Evolutionary conservation across 2,113 vertebrate species (phyloP), one percentile per base, ranked within the genome.

Genomic region (Balaeniceps rex): DNA sequence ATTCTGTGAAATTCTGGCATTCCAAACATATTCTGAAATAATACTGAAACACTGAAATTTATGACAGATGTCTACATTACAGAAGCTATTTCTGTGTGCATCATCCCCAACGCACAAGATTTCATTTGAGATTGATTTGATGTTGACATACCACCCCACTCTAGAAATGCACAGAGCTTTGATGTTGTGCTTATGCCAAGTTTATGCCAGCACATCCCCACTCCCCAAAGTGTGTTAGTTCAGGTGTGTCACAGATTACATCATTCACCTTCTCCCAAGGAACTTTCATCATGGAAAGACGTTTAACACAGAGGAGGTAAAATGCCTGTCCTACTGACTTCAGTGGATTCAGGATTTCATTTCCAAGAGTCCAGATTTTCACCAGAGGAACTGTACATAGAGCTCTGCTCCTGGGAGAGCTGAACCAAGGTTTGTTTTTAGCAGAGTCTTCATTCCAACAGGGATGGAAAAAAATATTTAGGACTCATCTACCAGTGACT

Each of bases 11-110:
- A 81, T 74, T 70, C 38, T 81, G 69, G 8, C 38, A 71, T 74
- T 86, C 33, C 19, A 78, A 93, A 65, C 40, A 21, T 31, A 31
- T 19, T 86, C 36, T 84, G 87, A 71, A 95, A 78, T 24, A 88
- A 93, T 47, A 36, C 25, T 14, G 40, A 88, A 82, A 40, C 5
- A 3, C 22, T 69, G 68, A 86, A 74, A 81, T 66, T 91, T n/a
- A 16, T 42, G 65, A 70, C 76, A 95, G 87, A 78, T 97, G 83
- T 64, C 89, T 51, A 60, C 52, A 77, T 68, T 2, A 12, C 3
- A 92, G 80, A 91, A 87, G 52, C 57, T 94, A 87, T 96, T 95
- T 90, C 51, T 91, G 80, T 54, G 25, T 33, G 46, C 68, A 78
- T 87, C 80, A 88, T n/a, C 33, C 36, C 29, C 80, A 75, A 6